Evolutionary conservation across 2,888 invertebrate species (phyloP), one percentile per base, ranked within the genome.

Genomic region (Cyaniris semiargus): DNA sequence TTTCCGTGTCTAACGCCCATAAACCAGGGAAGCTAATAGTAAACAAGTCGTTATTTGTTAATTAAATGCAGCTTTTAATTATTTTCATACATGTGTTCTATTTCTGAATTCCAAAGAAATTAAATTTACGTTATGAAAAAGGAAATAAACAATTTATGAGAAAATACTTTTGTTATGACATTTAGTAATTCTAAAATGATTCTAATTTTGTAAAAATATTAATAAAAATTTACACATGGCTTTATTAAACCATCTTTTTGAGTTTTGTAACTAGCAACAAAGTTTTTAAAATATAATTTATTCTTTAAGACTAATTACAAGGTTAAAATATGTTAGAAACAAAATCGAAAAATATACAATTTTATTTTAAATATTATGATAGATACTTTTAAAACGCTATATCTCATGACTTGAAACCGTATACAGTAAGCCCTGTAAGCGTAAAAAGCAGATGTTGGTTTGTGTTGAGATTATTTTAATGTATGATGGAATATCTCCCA

Each of bases 391-490:
- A 48, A 48, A 53, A 15, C 74, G 74, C 74, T 48, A 13, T 7
- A 18, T 74, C 48, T 15, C 13, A 74, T 74, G 31, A 74, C 15
- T 74, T 74, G 7, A 71, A 27, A 1, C 18, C 15, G 3, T 13
- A 27, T 6, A 48, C 27, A 74, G 72, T 31, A 44, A 38, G 80
- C 82, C 27, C 27, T 53, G 72, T 31, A 44, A 38, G 80, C 82
- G 81, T 86, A 83, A 85, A 85, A 83, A 83, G 77, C 83, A 82
- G 80, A 82, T 81, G 84, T 81, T 58, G 85, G 82, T 82, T 81
- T 74, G 78, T 84, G 74, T 79, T 79, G 78, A 82, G 83, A 83
- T 84, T 82, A 84, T 83, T 84, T 84, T 83, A 83, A 84, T 83
- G 78, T 79, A 76, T 76, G 78, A 66, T 31, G 66, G 27, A 66